phyloP scores from a whole-genome alignment of 2,797 vertebrate genomes.

The Poecilia picta region DNA sequence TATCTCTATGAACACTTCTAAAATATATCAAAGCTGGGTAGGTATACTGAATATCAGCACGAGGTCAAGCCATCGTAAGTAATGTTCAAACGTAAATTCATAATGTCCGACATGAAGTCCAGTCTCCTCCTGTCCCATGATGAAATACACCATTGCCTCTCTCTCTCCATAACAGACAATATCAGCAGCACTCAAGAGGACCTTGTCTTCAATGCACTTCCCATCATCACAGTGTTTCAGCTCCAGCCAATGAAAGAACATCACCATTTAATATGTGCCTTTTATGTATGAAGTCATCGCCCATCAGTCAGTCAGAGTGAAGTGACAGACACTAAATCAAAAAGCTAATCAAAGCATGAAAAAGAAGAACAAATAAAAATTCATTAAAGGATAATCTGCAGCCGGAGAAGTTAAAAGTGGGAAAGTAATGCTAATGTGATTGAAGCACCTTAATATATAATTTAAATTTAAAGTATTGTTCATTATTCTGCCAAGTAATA shows the following conservation, averaged over 20 bases:
- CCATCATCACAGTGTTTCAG: conserved; percentile 51
- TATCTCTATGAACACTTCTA: neutral
- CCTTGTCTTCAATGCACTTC: conserved; percentile 58
- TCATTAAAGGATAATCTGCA: conserved; percentile 18
- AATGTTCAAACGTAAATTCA: conserved; percentile 37
- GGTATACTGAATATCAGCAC: neutral
- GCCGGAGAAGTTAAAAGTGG: conserved; percentile 13
- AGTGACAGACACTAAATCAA: conserved; percentile 47
- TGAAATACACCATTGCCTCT: conserved; percentile 65
- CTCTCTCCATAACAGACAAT: conserved; percentile 47
- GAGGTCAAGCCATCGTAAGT: conserved; percentile 15
- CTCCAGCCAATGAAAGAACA: conserved; percentile 31
- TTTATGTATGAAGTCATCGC: conserved; percentile 35
- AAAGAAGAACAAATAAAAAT: conserved; percentile 27
- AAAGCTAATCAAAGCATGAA: conserved; percentile 50
- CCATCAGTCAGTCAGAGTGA: conserved; percentile 41
- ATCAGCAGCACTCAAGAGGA: conserved; percentile 42
- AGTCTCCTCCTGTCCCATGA: conserved; percentile 33
- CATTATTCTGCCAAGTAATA: conserved; percentile 12
- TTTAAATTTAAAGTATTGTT: conserved; percentile 19
- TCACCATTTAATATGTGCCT: conserved; percentile 31
- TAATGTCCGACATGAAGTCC: conserved; percentile 57
- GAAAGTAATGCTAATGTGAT: conserved; percentile 15
- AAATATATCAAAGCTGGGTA: neutral
- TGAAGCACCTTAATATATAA: conserved; percentile 20